These are phyloP conservation scores for Yponomeuta cagnagella DNA, from an alignment of 2,888 invertebrate genomes.

Conservation along the genomic window DNA sequence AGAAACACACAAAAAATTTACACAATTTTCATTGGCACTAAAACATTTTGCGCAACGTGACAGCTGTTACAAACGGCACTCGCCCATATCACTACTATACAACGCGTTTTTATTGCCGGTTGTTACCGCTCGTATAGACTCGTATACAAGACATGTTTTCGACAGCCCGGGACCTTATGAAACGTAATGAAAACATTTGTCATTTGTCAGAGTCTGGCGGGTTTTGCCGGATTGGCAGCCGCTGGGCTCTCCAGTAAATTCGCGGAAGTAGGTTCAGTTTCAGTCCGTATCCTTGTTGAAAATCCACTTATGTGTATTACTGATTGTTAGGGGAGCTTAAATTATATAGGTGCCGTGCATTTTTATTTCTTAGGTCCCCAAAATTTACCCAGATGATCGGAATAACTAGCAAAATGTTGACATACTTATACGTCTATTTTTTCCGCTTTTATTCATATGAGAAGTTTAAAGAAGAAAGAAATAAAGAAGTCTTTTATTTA, in stretches of 20 bases:
- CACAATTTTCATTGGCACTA: neutral
- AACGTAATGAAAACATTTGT: conserved; percentile 15
- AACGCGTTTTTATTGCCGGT: neutral
- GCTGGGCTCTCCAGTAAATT: neutral
- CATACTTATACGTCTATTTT: neutral
- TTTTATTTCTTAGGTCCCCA: too few relatives aligned
- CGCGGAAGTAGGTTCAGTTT: neutral
- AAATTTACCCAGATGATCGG: too few relatives aligned
- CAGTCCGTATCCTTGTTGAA: too few relatives aligned
- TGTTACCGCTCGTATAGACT: neutral
- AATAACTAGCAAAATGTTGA: neutral
- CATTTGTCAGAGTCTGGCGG: conserved; percentile 5
- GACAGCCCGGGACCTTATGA: conserved; percentile 5
- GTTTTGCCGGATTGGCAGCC: neutral
- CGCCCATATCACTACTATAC: neutral
- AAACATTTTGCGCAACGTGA: neutral
- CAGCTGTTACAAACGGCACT: neutral
- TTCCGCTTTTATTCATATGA: neutral
- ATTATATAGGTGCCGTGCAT: too few relatives aligned
- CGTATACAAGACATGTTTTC: neutral
- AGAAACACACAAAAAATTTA: neutral
- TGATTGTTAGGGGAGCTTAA: too few relatives aligned
- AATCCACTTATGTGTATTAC: too few relatives aligned
- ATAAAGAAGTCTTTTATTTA: too few relatives aligned
- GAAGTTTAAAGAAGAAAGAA: neutral